These are phyloP conservation scores for Ceuthmochares aereus DNA, from an alignment of 2,113 vertebrate species.

Conservation along the genomic window DNA sequence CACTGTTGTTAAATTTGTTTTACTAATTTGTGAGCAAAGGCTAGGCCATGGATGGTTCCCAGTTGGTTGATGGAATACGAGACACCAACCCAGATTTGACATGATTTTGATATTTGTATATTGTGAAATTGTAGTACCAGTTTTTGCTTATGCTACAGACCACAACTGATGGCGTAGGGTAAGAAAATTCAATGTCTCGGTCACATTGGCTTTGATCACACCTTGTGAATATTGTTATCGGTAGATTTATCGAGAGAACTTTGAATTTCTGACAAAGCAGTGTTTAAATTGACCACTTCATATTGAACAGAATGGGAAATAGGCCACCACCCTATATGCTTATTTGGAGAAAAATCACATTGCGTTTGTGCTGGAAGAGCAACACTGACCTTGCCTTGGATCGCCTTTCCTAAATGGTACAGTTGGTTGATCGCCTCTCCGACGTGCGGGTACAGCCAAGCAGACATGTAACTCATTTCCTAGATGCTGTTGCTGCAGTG, in stretches of 20 bases:
- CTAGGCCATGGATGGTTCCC: slow-evolving; percentile 39
- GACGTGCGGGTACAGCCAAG: neutral
- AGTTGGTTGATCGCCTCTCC: slow-evolving; percentile 25
- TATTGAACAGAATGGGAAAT: neutral
- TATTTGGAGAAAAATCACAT: neutral
- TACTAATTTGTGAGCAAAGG: slow-evolving; percentile 55
- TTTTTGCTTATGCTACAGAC: slow-evolving; percentile 53
- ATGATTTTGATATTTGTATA: slow-evolving; percentile 13
- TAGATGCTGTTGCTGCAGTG: slow-evolving; percentile 47
- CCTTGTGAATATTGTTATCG: slow-evolving; percentile 62
- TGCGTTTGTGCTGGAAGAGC: neutral
- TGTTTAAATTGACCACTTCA: slow-evolving; percentile 19
- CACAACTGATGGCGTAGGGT: slow-evolving; percentile 49
- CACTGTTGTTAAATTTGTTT: slow-evolving; percentile 69
- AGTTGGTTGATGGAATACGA: slow-evolving; percentile 3
- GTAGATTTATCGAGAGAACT: slow-evolving; percentile 64
- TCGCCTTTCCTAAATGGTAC: slow-evolving; percentile 11
- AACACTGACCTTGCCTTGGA: neutral
- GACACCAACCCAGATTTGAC: neutral
- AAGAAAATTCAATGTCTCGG: slow-evolving; percentile 45
- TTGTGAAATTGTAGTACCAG: slow-evolving; percentile 27
- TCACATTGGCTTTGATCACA: slow-evolving; percentile 68
- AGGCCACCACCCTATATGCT: neutral
- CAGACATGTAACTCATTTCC: neutral
- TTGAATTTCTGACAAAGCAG: slow-evolving; percentile 47